Evolutionary conservation across 2,888 invertebrate species (phyloP).

Genomic region (Campopleginae sp.): DNA sequence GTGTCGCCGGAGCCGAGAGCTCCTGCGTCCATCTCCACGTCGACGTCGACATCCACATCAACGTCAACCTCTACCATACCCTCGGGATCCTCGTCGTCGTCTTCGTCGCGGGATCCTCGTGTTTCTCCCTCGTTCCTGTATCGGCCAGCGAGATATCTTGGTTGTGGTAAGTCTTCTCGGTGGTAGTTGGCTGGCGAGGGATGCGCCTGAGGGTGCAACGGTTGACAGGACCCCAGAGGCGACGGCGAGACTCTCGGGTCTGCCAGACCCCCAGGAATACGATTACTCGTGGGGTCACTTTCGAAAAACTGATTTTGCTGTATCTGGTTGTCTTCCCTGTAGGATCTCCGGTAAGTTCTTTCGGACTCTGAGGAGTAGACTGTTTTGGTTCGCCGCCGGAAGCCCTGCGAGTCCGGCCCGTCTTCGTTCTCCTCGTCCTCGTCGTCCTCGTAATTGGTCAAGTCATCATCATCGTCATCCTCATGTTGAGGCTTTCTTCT

Average conservation of each 20-base stretch:
- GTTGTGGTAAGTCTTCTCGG: slow-evolving; percentile 58
- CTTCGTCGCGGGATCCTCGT: slow-evolving; percentile 45
- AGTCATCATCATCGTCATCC: slow-evolving; percentile 81
- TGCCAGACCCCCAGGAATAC: slow-evolving; percentile 32
- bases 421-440: slow-evolving; percentile 51
- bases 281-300: slow-evolving; percentile 18
- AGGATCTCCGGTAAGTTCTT: slow-evolving; percentile 45
- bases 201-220: slow-evolving; percentile 31
- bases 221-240: slow-evolving; percentile 47
- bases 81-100: slow-evolving; percentile 72
- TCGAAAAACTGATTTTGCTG: slow-evolving; percentile 42
- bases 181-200: slow-evolving; percentile 25
- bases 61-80: slow-evolving; percentile 76
- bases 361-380: slow-evolving; percentile 23
- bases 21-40: slow-evolving; percentile 73
- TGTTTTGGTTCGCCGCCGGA: slow-evolving; percentile 49
- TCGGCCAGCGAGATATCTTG: slow-evolving; percentile 50
- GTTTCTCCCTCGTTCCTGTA: slow-evolving; percentile 55
- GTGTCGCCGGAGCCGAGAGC: slow-evolving; percentile 78
- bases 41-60: slow-evolving; percentile 74
- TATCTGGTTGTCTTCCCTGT: slow-evolving; percentile 35
- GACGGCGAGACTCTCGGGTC: slow-evolving; percentile 66
- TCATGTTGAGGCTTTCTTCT: slow-evolving; percentile 74
- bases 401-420: slow-evolving; percentile 20
- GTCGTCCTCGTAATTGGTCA: slow-evolving; percentile 20